Percentiles rank a stretch among this genome's conserved stretches.
Conservation (phyloP, 2,113 vertebrate genomes). For the Vulpes ferrilata region DNA sequence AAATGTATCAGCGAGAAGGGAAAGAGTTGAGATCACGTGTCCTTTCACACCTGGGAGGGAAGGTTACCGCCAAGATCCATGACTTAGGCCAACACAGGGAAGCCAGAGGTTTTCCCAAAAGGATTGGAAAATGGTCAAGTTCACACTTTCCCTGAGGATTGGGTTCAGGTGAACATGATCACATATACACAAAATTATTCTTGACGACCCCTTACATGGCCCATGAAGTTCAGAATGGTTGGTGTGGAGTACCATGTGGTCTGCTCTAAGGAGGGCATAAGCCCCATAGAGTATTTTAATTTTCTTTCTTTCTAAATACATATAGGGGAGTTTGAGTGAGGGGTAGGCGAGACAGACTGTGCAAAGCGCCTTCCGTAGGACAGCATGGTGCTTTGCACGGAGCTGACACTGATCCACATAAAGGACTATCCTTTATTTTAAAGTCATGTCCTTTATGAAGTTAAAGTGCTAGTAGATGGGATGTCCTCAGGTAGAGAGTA, state of each 20-base stretch:
- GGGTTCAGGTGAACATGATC: not conserved
- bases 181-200: not conserved
- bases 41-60: not conserved
- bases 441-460: not conserved
- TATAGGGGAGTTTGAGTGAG: not conserved
- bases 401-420: not conserved
- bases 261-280: not conserved
- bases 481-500: not conserved
- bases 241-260: not conserved
- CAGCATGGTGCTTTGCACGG: accelerated
- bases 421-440: not conserved
- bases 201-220: not conserved
- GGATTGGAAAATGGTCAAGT: not conserved
- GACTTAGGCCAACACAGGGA: not conserved
- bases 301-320: not conserved
- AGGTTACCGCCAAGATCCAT: not conserved
- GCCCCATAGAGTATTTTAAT: not conserved
- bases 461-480: not conserved
- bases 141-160: not conserved
- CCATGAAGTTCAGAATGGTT: not conserved
- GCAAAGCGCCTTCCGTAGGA: not conserved
- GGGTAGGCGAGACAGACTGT: not conserved
- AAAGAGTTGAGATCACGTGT: not conserved
- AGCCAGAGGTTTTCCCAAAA: not conserved
- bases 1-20: not conserved